Conservation (phyloP, 1,140 invertebrate genomes). For the Muscidifurax raptorellus region DNA sequence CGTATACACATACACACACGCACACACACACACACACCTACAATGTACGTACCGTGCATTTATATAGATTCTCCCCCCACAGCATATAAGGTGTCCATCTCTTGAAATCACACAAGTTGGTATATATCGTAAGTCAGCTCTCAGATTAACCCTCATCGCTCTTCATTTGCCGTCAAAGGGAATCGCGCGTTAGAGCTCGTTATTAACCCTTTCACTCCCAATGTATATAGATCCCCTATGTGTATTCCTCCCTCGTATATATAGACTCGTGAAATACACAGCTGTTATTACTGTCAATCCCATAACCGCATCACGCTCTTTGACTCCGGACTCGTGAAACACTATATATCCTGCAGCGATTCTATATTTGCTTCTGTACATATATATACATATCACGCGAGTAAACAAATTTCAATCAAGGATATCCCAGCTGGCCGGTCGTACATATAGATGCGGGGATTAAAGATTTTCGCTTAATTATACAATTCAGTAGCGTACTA, state of each 20-base stretch:
- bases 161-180: slow-evolving; percentile 53
- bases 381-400: not conserved
- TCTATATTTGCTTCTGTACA: not conserved
- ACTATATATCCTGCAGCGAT: not conserved
- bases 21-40: not conserved
- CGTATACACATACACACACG: not conserved
- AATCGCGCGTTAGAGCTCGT: slow-evolving; percentile 48
- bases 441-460: not conserved
- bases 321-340: slow-evolving; percentile 4
- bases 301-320: slow-evolving; percentile 27
- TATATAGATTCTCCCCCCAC: not conserved
- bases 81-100: not conserved
- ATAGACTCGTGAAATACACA: slow-evolving; percentile 34
- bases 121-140: slow-evolving; percentile 16
- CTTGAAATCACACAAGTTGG: slow-evolving; percentile 38
- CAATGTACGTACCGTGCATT: not conserved
- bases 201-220: slow-evolving; percentile 51
- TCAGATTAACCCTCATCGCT: slow-evolving; percentile 51
- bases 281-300: slow-evolving; percentile 47
- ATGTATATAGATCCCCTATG: not conserved
- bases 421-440: not conserved
- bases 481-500: too few relatives aligned
- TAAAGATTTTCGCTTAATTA: not conserved
- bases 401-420: slow-evolving; percentile 32
- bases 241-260: not conserved